Evolutionary conservation across 2,888 invertebrate genomes (phyloP), one percentile per base, ranked within the genome.

Genomic region (Onthophagus sagittarius): DNA sequence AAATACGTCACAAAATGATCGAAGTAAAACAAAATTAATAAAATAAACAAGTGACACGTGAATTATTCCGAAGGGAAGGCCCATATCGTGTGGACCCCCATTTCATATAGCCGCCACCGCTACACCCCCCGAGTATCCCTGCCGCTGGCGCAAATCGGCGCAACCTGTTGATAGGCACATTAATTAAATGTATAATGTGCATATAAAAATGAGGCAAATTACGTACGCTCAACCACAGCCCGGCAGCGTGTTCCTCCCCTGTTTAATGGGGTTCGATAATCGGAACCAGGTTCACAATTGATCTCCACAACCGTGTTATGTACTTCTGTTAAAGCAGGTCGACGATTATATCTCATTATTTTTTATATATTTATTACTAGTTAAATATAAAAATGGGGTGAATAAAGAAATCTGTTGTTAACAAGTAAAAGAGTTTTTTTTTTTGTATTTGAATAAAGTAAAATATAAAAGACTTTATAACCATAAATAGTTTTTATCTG

Each of bases 121-220:
- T 23, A 23, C 23, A 23, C 23, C 23, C 39, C 39, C 39, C 39
- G 39, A 53, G 31, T 31, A n/a, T n/a, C 31, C 15, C 31, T 14
- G 23, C 31, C 67, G 67, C 67, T 13, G 67, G 32, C 23, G 39
- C 39, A 53, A 53, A 53, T 53, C 39, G 71, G 71, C 67, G 72
- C 77, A 75, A 77, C 77, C 75, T 77, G 77, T 77, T 77, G 75
- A 76, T 73, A 74, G 71, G 71, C 23, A 69, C 72, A 74, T 73
- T 75, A 74, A 76, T 76, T 75, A 76, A 75, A 74, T 65, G 72
- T 74, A 76, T 76, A 74, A 73, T 76, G 73, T 75, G 73, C 76
- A 71, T 72, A 71, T 75, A 75, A 73, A 75, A 72, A 73, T 75
- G 71, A 74, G 72, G 67, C 69, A 72, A 71, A 74, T 72, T 76